Evolutionary conservation across 2,888 invertebrate genomes (phyloP), one percentile per base, ranked within the genome.

Genomic region (Lottia gigantea): DNA sequence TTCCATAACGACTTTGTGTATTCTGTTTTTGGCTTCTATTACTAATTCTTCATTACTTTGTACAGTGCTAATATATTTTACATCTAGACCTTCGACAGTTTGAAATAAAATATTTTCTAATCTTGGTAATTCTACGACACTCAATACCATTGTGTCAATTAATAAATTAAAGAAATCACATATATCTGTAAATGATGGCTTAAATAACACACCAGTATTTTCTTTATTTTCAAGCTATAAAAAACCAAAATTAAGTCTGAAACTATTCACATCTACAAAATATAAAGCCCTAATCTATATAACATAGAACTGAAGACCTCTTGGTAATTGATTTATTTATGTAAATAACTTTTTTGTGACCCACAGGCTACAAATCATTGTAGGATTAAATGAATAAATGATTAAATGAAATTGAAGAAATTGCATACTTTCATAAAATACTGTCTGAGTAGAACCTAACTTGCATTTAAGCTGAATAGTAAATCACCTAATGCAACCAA

Each of bases 41-140:
- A 87, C 83, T 2, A 87, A 64, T 62, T 85, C 84, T 68, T 87
- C 88, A 16, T 81, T 79, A 23, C 83, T 69, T 40, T 79, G 68
- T 40, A 87, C 83, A 19, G 80, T 80, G 25, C 76, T 79, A 64
- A 87, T 79, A 62, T 66, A 75, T 6, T 75, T 74, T n/a, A 74
- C 71, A 15, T 80, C 75, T 12, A 84, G 73, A 26, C 83, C 80
- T 45, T 85, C 84, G 23, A 86, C 82, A 14, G 79, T 75, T 67
- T 85, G 81, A 74, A 88, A 87, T 46, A 88, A 76, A 40, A 80
- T 71, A 64, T 82, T 74, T 68, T 88, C 87, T 19, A 88, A 78
- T n/a, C 85, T 75, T 1, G 84, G 84, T 46, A 88, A 72, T 47
- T 80, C 74, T n/a, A 70, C 67, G 15, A 86, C 86, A 75, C 85